phyloP scores from a whole-genome alignment of 2,797 vertebrate genomes.

The Margarornis squamiger region DNA sequence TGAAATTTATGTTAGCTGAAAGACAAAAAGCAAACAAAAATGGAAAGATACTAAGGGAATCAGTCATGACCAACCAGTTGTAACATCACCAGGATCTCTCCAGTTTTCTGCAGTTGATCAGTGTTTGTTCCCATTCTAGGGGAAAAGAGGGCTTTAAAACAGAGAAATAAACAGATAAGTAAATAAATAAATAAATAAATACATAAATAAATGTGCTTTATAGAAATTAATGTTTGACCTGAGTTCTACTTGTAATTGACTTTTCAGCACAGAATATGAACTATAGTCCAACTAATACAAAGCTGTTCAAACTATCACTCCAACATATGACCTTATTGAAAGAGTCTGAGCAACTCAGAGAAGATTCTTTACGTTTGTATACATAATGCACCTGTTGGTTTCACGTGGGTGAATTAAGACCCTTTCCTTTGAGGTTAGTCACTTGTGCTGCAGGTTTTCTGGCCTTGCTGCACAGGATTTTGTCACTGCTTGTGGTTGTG shows the following conservation, averaged over 20 bases:
- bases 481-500: neutral
- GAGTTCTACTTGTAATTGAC: neutral
- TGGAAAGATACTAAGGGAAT: neutral
- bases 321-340: neutral
- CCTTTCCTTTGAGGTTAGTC: neutral
- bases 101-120: neutral
- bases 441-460: rapidly evolving
- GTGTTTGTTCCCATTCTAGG: neutral
- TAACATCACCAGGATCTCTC: neutral
- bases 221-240: neutral
- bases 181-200: neutral
- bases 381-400: neutral
- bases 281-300: neutral
- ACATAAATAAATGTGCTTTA: neutral
- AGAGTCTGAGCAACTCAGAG: neutral
- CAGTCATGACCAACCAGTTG: neutral
- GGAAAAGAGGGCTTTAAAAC: neutral
- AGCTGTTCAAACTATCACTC: neutral
- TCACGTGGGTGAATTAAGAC: neutral
- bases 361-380: neutral
- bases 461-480: neutral
- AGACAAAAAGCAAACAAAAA: neutral
- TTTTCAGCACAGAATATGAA: neutral
- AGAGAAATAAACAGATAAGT: neutral
- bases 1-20: neutral